Evolutionary conservation across 1,140 invertebrate species (phyloP), one percentile per base, ranked within the genome.

Genomic region (Heliconius melpomene): DNA sequence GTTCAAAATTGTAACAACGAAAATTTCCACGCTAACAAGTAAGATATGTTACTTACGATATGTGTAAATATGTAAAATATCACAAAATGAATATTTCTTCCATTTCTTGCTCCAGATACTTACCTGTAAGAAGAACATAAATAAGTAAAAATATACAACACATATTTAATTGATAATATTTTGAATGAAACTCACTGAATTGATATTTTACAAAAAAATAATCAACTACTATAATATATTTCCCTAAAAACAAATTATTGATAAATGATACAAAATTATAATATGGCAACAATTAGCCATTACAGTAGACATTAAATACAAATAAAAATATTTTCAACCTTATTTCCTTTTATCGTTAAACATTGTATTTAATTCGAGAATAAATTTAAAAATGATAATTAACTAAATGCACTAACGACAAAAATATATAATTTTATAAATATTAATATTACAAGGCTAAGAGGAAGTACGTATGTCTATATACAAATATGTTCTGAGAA

Each of bases 401-500:
- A 57, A 8, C 7, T 23, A 8, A 7, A 57, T n/a, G 8, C n/a
- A 57, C 7, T 57, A 57, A 57, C 11, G 7, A 29, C 60, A 66
- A 13, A 66, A 57, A 23, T 23, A 57, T 57, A 66, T 66, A 26
- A 26, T 26, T 29, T 23, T 13, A n/a, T n/a, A 66, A 26, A 11
- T 13, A 29, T 66, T 66, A 57, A 57, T 66, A 66, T 66, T 66
- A 66, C 60, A 66, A 66, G 60, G 60, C 23, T 26, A 66, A 26
- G 11, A 66, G 57, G 57, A 66, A 66, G 13, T 26, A 29, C 57
- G 57, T 66, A 66, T 26, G 57, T 66, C 57, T 11, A 26, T 66
- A 66, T 13, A 66, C 23, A 66, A 32, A 66, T 26, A 70, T 50
- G 20, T 76, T 70, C 75, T 70, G 29, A 70, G 75, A 76, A 76